Evolutionary conservation across 2,113 vertebrate species (phyloP).

Genomic region (Xenopus tropicalis): DNA sequence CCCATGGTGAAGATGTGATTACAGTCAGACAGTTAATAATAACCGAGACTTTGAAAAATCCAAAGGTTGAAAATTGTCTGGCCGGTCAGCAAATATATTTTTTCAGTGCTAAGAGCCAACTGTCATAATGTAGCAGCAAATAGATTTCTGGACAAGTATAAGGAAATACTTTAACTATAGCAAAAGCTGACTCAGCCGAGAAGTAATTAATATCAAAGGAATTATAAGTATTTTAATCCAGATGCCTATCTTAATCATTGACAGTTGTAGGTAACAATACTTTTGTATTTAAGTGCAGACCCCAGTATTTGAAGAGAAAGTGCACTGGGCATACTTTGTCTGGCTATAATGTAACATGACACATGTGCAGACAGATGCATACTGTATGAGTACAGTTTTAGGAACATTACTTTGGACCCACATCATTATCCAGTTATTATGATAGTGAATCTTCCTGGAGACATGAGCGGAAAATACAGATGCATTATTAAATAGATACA

Average conservation of each 20-base stretch:
- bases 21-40: slow-evolving; percentile 81
- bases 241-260: too few species aligned
- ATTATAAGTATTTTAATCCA: background rate
- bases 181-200: background rate
- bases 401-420: background rate
- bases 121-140: slow-evolving; percentile 52
- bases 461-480: background rate
- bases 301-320: background rate
- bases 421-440: slow-evolving; percentile 2
- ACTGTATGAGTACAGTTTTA: slow-evolving; percentile 1
- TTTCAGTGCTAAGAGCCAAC: slow-evolving; percentile 70
- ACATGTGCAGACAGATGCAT: slow-evolving; percentile 57
- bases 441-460: background rate
- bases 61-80: slow-evolving; percentile 78
- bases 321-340: slow-evolving; percentile 59
- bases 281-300: background rate
- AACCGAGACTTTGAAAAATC: slow-evolving; percentile 78
- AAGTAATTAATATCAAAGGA: background rate
- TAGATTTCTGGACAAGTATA: background rate
- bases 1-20: slow-evolving; percentile 82
- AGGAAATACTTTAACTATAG: background rate
- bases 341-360: slow-evolving; percentile 64
- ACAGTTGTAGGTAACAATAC: too few species aligned
- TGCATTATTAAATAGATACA: background rate
- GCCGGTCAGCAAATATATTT: slow-evolving; percentile 72